Evolutionary conservation across 2,113 vertebrate genomes (phyloP), one percentile per base, ranked within the genome.

Genomic region (Spea multiplicata): DNA sequence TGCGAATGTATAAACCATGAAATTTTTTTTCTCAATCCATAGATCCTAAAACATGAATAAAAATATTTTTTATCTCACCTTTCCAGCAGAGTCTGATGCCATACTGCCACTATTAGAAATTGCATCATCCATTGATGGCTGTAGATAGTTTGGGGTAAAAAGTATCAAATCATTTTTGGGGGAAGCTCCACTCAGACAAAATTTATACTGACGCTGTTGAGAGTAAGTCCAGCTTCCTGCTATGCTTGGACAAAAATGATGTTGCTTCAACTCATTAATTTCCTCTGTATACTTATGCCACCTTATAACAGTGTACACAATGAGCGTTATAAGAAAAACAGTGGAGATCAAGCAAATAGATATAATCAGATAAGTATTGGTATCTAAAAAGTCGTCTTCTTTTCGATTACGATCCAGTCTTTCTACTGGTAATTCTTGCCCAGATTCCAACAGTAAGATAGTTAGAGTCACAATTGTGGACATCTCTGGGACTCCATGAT

Each of bases 381-480:
- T 44, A n/a, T 80, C 62, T 13, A 44, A 52, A 67, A 80, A 44
- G 6, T 80, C 52, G 44, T 67, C 6, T 8, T 55, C 8, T 67
- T 80, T 80, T 47, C 44, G 47, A 55, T 73, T 62, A 55, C 53
- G 49, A 9, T 2, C 53, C 10, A 49, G 66, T 13, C 45, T 73
- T 46, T 67, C 50, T 73, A 47, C 0, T 59, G 14, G 50, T 44
- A 47, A 44, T 47, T 80, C 48, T 9, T 79, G 44, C 7, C 14
- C 76, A 66, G 61, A 17, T 45, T 79, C 76, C 48, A 73, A 61
- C 17, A 87, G 77, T 55, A 87, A 82, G 52, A 89, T 80, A 69
- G 83, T 84, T 61, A 89, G 4, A n/a, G 86, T 86, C 46, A 87
- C 84, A 66, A 84, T 84, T 6, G 81, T 50, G 13, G 86, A 87